These are phyloP conservation scores for Drosophila mojavensis DNA, from an alignment of 1,140 invertebrate genomes.

Conservation along the genomic window DNA sequence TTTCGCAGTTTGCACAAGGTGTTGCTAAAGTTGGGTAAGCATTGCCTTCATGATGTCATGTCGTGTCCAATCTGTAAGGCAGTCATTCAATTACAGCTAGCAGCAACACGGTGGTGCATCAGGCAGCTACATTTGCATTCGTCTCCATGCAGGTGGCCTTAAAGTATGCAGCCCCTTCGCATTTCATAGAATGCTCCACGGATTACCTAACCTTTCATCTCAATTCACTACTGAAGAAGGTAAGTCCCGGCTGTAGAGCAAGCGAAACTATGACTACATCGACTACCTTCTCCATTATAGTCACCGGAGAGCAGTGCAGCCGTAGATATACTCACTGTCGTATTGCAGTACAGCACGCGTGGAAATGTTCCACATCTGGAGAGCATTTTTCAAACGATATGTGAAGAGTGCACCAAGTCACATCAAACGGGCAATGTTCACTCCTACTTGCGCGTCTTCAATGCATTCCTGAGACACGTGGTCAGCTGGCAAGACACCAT, in stretches of 20 bases:
- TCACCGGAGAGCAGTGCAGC: constrained; percentile 84
- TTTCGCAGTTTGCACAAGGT: constrained; percentile 72
- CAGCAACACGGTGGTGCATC: constrained; percentile 71
- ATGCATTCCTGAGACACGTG: constrained; percentile 68
- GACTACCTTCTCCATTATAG: constrained; percentile 21
- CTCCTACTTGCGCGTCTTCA: constrained; percentile 78
- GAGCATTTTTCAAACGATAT: constrained; percentile 85
- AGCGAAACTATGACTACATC: not conserved
- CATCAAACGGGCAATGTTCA: constrained; percentile 64
- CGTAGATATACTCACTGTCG: constrained; percentile 85
- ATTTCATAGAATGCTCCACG: constrained; percentile 85
- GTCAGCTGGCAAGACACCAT: constrained; percentile 53
- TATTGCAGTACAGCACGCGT: constrained; percentile 85
- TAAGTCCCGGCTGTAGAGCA: constrained; percentile 49
- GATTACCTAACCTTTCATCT: constrained; percentile 86
- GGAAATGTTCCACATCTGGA: constrained; percentile 85
- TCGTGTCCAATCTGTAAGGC: not conserved
- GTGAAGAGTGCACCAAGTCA: constrained; percentile 68
- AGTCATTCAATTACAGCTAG: constrained; percentile 36
- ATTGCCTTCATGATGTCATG: not conserved
- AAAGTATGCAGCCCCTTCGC: constrained; percentile 78
- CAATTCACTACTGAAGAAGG: constrained; percentile 84
- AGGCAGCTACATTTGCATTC: constrained; percentile 79
- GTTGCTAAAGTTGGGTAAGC: constrained; percentile 63
- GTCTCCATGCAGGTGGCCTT: constrained; percentile 84